A percentile compares a stretch with the other conserved stretches of the same genome.
Evolutionary conservation across 2,113 vertebrate species (phyloP).

Genomic region (Indicator indicator): DNA sequence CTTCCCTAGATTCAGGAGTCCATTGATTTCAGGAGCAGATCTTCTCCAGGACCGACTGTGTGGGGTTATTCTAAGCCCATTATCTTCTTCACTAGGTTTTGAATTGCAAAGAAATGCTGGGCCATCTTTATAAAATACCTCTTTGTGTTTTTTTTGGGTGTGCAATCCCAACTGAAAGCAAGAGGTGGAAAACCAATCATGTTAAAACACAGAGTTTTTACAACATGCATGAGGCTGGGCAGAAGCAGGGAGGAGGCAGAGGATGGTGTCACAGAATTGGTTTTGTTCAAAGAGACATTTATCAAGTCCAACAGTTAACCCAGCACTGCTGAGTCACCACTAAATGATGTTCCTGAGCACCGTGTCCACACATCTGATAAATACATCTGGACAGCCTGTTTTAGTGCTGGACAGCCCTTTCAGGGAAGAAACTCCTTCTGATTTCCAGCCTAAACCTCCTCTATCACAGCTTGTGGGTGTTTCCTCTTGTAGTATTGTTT

Average conservation of each 20-base stretch:
- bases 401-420: too few relatives aligned
- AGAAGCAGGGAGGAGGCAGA: background rate
- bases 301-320: too few relatives aligned
- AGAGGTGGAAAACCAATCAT: background rate
- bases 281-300: background rate
- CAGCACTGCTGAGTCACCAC: too few relatives aligned
- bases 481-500: too few relatives aligned
- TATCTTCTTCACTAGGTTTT: background rate
- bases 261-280: background rate
- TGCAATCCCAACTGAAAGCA: background rate
- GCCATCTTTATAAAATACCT: background rate
- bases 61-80: background rate
- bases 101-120: background rate
- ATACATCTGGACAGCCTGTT: too few relatives aligned
- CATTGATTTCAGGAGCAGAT: background rate
- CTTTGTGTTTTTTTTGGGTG: background rate
- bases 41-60: background rate
- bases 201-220: background rate
- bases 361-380: too few relatives aligned
- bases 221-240: fast-evolving
- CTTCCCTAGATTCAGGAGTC: background rate
- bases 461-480: too few relatives aligned
- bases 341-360: too few relatives aligned
- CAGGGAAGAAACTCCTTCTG: too few relatives aligned
- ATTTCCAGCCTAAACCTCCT: too few relatives aligned